A percentile compares a stretch with the other conserved stretches of the same genome.
Evolutionary conservation across 2,797 vertebrate species (phyloP).

Genomic region (Tinamus major): DNA sequence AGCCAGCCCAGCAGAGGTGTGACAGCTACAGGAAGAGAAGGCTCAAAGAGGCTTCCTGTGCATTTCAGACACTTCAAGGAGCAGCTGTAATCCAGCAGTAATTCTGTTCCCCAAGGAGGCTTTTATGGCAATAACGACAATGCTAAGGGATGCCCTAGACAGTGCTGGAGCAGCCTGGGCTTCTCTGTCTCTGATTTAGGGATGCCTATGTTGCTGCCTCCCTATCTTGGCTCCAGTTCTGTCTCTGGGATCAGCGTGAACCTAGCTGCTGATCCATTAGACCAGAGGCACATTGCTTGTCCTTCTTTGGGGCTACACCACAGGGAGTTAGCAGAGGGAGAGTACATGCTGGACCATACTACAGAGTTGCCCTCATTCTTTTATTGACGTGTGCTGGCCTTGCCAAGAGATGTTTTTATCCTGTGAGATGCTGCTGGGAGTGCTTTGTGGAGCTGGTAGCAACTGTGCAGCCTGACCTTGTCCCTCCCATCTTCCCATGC

Average conservation of each 20-base stretch:
- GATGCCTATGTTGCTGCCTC: neutral
- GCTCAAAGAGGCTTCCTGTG: neutral
- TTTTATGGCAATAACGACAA: neutral
- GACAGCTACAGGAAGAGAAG: neutral
- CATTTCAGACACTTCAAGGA: neutral
- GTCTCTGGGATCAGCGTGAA: neutral
- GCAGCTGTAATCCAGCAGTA: neutral
- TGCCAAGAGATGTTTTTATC: neutral
- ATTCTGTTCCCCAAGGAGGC: neutral
- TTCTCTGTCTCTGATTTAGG: neutral
- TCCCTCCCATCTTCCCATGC: neutral
- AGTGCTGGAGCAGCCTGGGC: neutral
- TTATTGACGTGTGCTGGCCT: neutral
- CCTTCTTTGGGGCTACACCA: neutral
- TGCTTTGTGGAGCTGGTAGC: neutral
- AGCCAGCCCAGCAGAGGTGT: neutral
- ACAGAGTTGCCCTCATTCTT: neutral
- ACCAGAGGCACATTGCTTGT: neutral
- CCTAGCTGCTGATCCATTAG: neutral
- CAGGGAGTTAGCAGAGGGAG: neutral
- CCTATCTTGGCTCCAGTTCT: neutral
- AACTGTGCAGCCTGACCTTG: neutral
- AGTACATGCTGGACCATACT: fast-evolving
- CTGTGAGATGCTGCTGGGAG: neutral
- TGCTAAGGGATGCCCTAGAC: neutral